Base-by-base conservation (phyloP, 2,888 invertebrate species). In the Eupeodes latifasciatus region DNA sequence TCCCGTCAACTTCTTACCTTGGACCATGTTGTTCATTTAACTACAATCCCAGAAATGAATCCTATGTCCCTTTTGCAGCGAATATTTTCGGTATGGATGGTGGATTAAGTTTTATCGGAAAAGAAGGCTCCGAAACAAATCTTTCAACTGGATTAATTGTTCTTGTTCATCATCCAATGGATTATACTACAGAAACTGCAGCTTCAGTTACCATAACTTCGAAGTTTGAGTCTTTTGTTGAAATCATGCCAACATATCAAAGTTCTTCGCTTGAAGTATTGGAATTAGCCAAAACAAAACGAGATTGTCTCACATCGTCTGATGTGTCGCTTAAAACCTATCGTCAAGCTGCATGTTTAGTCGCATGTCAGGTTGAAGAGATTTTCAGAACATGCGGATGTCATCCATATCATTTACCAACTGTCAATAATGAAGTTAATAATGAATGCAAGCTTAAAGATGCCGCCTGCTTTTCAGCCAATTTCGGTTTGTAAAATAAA, bases 11-110 rank as follows among this genome's bases (percentile, higher is more conserved):
- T 0, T 93, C 93, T 0, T 92, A 90, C 78, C 79, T 92, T 9
- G 93, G 93, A 0, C 92, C 92, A 5, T 93, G 93, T 67, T 93
- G 93, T 83, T 93, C 93, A 5, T 94, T 94, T 49, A 93, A 93
- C 85, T 93, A 93, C 67, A 92, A 93, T 90, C 93, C 93, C 0
- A 91, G 91, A 19, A 93, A 93, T 89, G 80, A 90, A 11, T 92
- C 92, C 5, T 93, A 91, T 76, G 90, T 92, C 5, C 93, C 93
- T 16, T 93, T 93, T 75, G 91, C 93, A 0, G 88, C 93, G 7
- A 93, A 93, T 66, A 92, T 92, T 19, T 93, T 93, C 66, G 93
- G 93, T 75, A 91, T 93, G 82, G 91, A 92, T 51, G 93, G 93
- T 0, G 93, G 93, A 0, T 82, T 93, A 7, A 92, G 91, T 5